Percentiles rank a stretch among this genome's conserved stretches.
These are phyloP conservation scores for Brachionus asplanchnoidis DNA, from an alignment of 1,140 invertebrate species.

Conservation along the genomic window DNA sequence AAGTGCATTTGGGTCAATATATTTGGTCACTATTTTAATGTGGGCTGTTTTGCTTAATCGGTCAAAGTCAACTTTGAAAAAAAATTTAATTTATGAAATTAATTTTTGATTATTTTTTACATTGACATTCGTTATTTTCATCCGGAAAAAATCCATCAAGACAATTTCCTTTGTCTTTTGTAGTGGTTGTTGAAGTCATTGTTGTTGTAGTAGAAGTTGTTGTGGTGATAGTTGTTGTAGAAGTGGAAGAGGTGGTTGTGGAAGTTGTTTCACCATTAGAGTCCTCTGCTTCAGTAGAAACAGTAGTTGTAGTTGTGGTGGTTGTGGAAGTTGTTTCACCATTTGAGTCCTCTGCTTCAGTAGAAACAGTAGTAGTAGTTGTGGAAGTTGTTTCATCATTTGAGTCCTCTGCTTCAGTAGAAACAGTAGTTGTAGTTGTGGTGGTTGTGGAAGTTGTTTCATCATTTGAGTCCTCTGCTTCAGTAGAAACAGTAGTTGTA, in stretches of 20 bases:
- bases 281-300: too few species aligned
- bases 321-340: too few species aligned
- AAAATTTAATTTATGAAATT: neutral
- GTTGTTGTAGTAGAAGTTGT: neutral
- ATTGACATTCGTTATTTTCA: neutral
- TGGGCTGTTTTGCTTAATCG: neutral
- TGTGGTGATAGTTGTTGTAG: neutral
- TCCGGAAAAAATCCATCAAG: neutral
- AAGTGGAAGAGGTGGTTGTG: too few species aligned
- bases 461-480: neutral
- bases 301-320: too few species aligned
- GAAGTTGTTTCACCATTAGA: too few species aligned
- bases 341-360: too few species aligned
- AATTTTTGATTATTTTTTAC: neutral
- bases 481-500: too few species aligned
- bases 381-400: too few species aligned
- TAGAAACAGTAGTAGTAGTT: too few species aligned
- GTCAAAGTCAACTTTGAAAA: neutral
- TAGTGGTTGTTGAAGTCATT: neutral
- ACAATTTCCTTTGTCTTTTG: neutral
- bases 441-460: too few species aligned
- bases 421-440: neutral
- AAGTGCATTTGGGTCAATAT: neutral
- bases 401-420: too few species aligned
- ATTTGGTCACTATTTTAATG: neutral